Base-by-base conservation (phyloP, 2,888 invertebrate species). In the Dryadula phaetusa region DNA sequence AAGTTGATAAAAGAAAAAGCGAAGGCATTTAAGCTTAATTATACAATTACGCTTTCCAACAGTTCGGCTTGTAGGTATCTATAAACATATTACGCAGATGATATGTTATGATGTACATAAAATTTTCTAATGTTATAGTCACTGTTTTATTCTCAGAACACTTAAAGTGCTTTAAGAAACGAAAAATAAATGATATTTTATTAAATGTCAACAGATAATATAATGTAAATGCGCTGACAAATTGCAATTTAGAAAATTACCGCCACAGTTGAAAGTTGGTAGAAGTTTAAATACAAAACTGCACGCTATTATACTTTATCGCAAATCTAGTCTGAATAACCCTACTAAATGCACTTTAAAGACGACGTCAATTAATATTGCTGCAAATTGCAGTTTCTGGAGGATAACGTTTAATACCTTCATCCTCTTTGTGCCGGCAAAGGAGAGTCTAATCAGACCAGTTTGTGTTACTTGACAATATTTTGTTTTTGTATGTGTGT, bases 301-400 rank as follows among this genome's bases (percentile, higher is more conserved):
- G 60, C 44, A 60, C 60, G 46, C 60, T 6, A 60, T 60, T 60
- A 60, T 60, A 18, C 60, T 32, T 60, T 60, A 60, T 60, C 32
- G 60, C 44, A 44, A 60, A 60, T 60, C 28, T 44, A 60, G 18
- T 32, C 60, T 60, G 60, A 60, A 60, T 60, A 60, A 60, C 60
- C 44, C 44, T 46, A 60, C 32, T 44, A 46, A 60, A 60, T 44
- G 60, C 44, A 44, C 28, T 60, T 32, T 60, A 60, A 60, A 60
- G 60, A 56, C 44, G 46, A 60, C 60, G 42, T 60, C 60, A 60
- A 60, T 60, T 60, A 60, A 60, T 60, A 60, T 60, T 20, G 60
- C 32, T 46, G 60, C 46, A 60, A 60, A 60, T 60, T 60, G 20
- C 60, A 60, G 60, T 60, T 60, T 60, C 60, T 60, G 18, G 18